phyloP scores from a whole-genome alignment of 2,113 vertebrate species.

The Percina caprodes region DNA sequence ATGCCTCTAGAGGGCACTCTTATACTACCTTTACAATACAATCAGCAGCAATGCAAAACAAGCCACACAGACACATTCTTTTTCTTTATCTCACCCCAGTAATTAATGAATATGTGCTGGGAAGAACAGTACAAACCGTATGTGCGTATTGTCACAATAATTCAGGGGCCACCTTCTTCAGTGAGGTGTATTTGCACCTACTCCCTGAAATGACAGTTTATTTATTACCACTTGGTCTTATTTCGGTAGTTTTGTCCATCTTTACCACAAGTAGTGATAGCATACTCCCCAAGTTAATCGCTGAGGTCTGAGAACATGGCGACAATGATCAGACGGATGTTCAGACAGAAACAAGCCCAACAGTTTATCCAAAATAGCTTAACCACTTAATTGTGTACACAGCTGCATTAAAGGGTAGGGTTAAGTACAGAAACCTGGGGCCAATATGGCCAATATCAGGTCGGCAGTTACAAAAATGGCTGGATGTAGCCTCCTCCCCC shows the following conservation, averaged over 20 bases:
- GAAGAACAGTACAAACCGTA: neutral
- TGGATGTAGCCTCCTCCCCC: neutral
- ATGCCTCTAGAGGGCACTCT: constrained; percentile 47
- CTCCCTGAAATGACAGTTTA: neutral
- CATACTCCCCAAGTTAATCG: neutral
- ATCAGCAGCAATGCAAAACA: constrained; percentile 11
- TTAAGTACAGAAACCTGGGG: too few species aligned
- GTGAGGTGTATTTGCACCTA: neutral
- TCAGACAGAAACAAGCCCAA: neutral
- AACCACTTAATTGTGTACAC: too few species aligned
- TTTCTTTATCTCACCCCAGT: neutral
- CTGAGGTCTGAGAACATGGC: neutral
- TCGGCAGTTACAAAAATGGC: neutral
- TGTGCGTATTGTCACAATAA: neutral
- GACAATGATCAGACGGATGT: neutral
- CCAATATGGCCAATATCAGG: too few species aligned
- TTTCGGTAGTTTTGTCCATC: neutral
- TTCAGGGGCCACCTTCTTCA: neutral
- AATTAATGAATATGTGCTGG: neutral
- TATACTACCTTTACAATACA: constrained; percentile 13
- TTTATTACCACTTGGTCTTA: constrained; percentile 7
- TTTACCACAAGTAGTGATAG: neutral
- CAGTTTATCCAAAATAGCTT: neutral
- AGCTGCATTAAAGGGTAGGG: too few species aligned
- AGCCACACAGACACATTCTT: constrained; percentile 2